Percentiles rank a stretch among this genome's conserved stretches.
Conservation (phyloP, 2,797 vertebrate genomes). For the Podarcis lilfordi region DNA sequence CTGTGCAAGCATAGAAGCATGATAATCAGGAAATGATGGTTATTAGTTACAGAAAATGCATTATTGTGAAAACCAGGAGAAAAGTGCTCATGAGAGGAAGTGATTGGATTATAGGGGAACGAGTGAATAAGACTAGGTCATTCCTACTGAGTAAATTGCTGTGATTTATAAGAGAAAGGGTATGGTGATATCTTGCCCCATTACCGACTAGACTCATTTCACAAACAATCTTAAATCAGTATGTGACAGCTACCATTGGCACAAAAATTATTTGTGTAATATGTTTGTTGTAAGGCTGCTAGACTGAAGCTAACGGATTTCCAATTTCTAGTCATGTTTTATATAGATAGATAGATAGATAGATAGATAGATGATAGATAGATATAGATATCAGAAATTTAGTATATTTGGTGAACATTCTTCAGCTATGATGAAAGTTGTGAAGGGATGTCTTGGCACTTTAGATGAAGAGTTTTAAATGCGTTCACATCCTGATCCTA, state of each 20-base stretch:
- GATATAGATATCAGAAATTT: no score
- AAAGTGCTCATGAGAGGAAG: conserved; percentile 93
- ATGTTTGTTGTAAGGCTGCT: conserved; percentile 28
- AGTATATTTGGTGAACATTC: conserved; percentile 18
- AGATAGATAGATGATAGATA: no score
- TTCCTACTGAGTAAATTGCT: conserved; percentile 91
- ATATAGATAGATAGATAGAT: no score
- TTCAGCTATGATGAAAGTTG: conserved; percentile 24
- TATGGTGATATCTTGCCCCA: conserved; percentile 83
- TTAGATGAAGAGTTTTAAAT: conserved; percentile 2
- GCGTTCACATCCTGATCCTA: conserved; percentile 1
- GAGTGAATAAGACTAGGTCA: conserved; percentile 82
- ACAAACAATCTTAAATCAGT: conserved; percentile 92
- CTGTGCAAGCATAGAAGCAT: conserved; percentile 95
- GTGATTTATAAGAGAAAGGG: conserved; percentile 95
- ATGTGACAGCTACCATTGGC: conserved; percentile 80
- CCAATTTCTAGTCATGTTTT: background rate
- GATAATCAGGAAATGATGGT: conserved; percentile 99
- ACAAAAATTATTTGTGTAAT: conserved; percentile 75
- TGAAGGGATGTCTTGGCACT: background rate
- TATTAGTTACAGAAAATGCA: conserved; percentile 99
- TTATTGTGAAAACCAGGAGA: conserved; percentile 89
- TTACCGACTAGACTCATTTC: conserved; percentile 88
- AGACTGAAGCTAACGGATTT: conserved; percentile 39
- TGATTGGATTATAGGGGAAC: conserved; percentile 92